phyloP scores from a whole-genome alignment of 1,140 invertebrate species.

The Pseudomyrmex pallidus region DNA sequence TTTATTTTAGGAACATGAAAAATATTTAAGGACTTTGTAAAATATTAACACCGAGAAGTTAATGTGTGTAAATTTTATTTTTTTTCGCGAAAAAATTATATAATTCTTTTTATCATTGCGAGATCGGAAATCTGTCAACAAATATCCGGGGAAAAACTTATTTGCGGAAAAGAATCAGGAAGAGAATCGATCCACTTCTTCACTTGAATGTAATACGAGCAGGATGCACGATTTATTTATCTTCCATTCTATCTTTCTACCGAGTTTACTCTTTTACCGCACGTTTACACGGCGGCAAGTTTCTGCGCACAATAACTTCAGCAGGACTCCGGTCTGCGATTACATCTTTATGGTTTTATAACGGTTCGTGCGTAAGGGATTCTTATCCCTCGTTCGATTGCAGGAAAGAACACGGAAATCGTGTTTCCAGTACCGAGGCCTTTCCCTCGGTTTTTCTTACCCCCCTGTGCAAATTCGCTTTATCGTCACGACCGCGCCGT shows the following conservation, averaged over 20 bases:
- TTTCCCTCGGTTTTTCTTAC: conserved; percentile 31
- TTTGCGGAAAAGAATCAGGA: neutral
- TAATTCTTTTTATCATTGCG: neutral
- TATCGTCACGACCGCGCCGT: conserved; percentile 69
- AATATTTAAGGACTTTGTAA: no score
- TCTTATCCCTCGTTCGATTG: conserved; percentile 68
- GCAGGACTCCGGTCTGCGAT: conserved; percentile 51
- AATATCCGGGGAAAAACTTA: neutral
- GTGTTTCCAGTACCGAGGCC: conserved; percentile 43
- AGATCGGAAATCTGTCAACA: neutral
- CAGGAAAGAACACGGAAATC: conserved; percentile 47
- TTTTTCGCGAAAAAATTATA: neutral
- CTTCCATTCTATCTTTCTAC: conserved; percentile 12
- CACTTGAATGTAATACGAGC: neutral
- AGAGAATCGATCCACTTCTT: neutral
- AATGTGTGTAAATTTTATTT: neutral
- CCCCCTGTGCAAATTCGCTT: conserved; percentile 65
- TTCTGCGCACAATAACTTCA: conserved; percentile 17
- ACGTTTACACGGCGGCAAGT: neutral
- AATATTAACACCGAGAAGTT: no score
- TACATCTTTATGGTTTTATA: conserved; percentile 76
- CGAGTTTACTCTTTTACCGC: conserved; percentile 2
- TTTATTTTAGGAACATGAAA: neutral
- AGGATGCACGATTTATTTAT: conserved; percentile 23
- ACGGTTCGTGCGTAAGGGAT: conserved; percentile 61